Percentiles rank a stretch among this genome's conserved stretches.
phyloP scores from a whole-genome alignment of 2,797 vertebrate species.

The Varecia variegata region DNA sequence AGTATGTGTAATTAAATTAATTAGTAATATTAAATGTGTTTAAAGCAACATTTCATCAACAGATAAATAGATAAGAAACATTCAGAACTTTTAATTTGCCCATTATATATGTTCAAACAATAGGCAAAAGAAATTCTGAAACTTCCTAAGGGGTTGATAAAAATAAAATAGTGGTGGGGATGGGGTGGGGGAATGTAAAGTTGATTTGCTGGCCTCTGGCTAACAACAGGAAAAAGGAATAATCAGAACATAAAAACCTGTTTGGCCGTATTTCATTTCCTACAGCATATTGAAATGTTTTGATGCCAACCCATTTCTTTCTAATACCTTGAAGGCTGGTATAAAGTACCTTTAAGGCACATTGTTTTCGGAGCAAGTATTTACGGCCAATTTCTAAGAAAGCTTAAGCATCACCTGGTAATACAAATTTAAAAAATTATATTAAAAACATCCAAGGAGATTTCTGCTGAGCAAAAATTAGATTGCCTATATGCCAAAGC shows the following conservation, averaged over 20 bases:
- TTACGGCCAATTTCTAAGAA: slow-evolving; percentile 62
- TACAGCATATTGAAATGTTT: slow-evolving; percentile 79
- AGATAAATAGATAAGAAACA: slow-evolving; percentile 81
- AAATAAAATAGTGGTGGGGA: slow-evolving; percentile 69
- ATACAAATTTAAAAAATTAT: slow-evolving; percentile 51
- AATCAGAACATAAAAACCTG: slow-evolving; percentile 75
- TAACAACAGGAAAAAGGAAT: slow-evolving; percentile 77
- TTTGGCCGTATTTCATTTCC: slow-evolving; percentile 80
- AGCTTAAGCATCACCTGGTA: slow-evolving; percentile 63
- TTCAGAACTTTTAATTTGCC: slow-evolving; percentile 72
- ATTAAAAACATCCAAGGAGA: slow-evolving; percentile 49
- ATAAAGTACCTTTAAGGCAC: slow-evolving; percentile 69
- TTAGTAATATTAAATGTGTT: slow-evolving; percentile 84
- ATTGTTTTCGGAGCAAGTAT: slow-evolving; percentile 65
- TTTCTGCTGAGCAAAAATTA: slow-evolving; percentile 67
- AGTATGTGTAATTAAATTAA: slow-evolving; percentile 84
- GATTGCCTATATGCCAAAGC: slow-evolving; percentile 56
- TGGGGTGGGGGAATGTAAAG: slow-evolving; percentile 69
- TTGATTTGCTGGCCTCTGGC: slow-evolving; percentile 72
- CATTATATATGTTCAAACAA: slow-evolving; percentile 69
- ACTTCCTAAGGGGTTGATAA: slow-evolving; percentile 80
- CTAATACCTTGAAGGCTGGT: slow-evolving; percentile 59
- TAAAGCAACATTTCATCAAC: slow-evolving; percentile 79
- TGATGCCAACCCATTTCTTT: slow-evolving; percentile 73
- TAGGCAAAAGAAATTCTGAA: slow-evolving; percentile 45